Evolutionary conservation across 2,888 invertebrate genomes (phyloP), one percentile per base, ranked within the genome.

Genomic region (Xestobium rufovillosum): DNA sequence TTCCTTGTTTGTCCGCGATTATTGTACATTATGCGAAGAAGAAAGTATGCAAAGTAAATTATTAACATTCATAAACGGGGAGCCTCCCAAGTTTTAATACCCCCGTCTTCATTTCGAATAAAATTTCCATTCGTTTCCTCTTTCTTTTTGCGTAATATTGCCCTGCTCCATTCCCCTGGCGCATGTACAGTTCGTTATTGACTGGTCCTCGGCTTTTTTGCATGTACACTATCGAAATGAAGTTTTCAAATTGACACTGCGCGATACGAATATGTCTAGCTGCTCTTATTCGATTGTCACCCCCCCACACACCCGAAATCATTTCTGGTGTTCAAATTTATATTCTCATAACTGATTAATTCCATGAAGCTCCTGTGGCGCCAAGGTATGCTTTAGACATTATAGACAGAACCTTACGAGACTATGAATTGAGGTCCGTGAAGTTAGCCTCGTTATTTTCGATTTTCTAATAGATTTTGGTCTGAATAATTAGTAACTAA

Each of bases 1-100:
- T 55, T 53, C 54, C 47, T 55, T 56, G 54, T 59, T 59, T 56
- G 55, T 50, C 43, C 38, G 47, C 53, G 57, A 60, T 60, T 60
- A 61, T 59, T 57, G 57, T 53, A 56, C 53, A 58, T 60, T 59
- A 57, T 57, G 57, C 58, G 57, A 56, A 57, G 55, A 55, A 56
- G 53, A 50, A 49, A 56, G 51, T 61, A 63, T 64, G 63, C 62
- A 64, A 63, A 64, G 62, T 63, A 63, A 63, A 64, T 65, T 63
- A 65, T 64, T 63, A 64, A 60, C 63, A 64, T 64, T 65, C 63
- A 61, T 63, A 63, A 65, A 62, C 60, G 60, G 23, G 59, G 60
- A 59, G 56, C 59, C 57, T 56, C 45, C 47, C 52, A 56, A 60
- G 56, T 60, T 65, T 63, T 62, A 61, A 63, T 60, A 56, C 58